phyloP scores from a whole-genome alignment of 2,888 invertebrate species.

The Operophtera brumata region DNA sequence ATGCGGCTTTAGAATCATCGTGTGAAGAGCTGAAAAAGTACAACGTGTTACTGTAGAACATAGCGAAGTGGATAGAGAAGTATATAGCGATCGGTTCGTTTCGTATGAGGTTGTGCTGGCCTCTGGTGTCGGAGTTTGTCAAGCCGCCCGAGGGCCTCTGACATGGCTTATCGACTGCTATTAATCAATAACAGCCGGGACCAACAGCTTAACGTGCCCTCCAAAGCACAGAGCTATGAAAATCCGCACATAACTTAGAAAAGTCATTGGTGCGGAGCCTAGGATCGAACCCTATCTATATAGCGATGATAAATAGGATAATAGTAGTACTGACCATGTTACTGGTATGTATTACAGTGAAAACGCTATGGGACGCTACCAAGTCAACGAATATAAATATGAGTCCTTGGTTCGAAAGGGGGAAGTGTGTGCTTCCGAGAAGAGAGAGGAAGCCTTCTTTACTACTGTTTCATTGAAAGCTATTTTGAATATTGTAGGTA shows the following conservation, averaged over 20 bases:
- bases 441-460: slow-evolving; percentile 1
- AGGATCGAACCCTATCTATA: too few species aligned
- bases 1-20: slow-evolving; percentile 42
- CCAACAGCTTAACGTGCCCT: too few species aligned
- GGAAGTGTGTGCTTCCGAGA: slow-evolving; percentile 39
- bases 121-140: too few species aligned
- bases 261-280: too few species aligned
- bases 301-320: slow-evolving; percentile 43
- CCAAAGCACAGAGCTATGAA: too few species aligned
- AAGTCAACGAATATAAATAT: slow-evolving; percentile 46
- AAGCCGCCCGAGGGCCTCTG: too few species aligned
- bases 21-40: slow-evolving; percentile 41
- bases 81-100: too few species aligned
- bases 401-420: slow-evolving; percentile 51
- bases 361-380: slow-evolving; percentile 46
- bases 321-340: slow-evolving; percentile 42
- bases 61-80: slow-evolving; percentile 36
- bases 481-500: too few species aligned
- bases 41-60: slow-evolving; percentile 31
- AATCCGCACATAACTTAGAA: too few species aligned
- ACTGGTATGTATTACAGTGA: slow-evolving; percentile 38
- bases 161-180: too few species aligned
- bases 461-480: background rate
- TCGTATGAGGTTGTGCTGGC: too few species aligned
- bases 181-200: too few species aligned